Percentiles rank a stretch among this genome's conserved stretches.
Evolutionary conservation across 1,140 invertebrate species (phyloP).

Genomic region (Meloidogyne chitwoodi): DNA sequence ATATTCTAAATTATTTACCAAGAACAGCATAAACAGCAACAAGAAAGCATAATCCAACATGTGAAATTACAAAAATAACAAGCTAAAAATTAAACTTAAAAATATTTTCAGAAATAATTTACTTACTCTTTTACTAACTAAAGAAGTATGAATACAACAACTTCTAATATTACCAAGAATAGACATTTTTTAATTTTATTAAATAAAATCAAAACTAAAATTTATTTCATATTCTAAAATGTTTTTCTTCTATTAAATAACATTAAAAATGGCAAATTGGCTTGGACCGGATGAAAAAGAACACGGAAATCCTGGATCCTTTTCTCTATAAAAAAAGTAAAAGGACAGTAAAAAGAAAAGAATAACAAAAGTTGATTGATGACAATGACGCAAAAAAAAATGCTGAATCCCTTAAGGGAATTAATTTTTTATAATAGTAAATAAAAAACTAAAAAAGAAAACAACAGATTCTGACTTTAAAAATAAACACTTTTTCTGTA

Average conservation of each 20-base stretch:
- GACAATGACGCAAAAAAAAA: not conserved
- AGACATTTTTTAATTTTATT: not conserved
- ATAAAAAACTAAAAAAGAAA: too few species aligned
- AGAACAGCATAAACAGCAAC: conserved; percentile 90
- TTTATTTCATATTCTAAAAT: not conserved
- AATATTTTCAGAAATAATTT: not conserved
- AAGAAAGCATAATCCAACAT: conserved; percentile 84
- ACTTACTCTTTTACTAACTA: conserved; percentile 3
- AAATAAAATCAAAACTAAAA: too few species aligned
- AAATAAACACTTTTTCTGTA: too few species aligned
- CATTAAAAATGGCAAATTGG: not conserved
- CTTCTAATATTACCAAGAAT: not conserved
- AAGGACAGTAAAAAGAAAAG: not conserved
- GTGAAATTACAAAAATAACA: conserved; percentile 59
- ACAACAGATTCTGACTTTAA: too few species aligned
- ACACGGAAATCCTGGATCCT: not conserved
- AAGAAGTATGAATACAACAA: conserved; percentile 17
- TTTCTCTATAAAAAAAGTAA: not conserved
- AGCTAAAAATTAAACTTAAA: conserved; percentile 13
- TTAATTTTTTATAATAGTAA: too few species aligned
- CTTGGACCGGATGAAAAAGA: not conserved
- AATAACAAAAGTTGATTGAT: not conserved
- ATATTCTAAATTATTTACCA: conserved; percentile 59
- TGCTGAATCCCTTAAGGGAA: not conserved
- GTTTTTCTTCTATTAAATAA: not conserved